Base-by-base conservation (phyloP, 2,113 vertebrate species). In the human (Homo sapiens) region DNA sequence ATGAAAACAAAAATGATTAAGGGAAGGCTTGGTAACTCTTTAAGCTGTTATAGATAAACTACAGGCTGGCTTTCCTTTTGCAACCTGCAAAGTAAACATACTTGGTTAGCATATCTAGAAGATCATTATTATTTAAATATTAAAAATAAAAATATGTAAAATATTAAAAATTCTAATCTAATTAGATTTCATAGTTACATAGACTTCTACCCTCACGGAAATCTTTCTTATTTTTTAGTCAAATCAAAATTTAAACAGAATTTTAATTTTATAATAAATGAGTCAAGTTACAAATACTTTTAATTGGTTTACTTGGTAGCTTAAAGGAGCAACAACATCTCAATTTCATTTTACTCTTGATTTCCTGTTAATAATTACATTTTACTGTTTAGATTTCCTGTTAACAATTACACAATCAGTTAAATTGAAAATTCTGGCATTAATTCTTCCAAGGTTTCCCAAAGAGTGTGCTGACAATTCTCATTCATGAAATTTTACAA, bases 191-290 rank as follows among this genome's bases (percentile, higher is more conserved):
- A n/a, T 40, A 23, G 27, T 88, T 68, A 81, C 12, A 80, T 45
- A 61, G 25, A 87, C 1, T 89, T 87, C 10, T 95, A 17, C 50
- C 57, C 11, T 52, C 17, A 45, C 10, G 61, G 11, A 72, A 78
- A 95, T 22, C 0, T 78, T 93, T 95, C n/a, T 64, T 32, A 90
- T 64, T 23, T 79, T 96, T 92, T 0, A n/a, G 79, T 8, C 64
- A 90, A 83, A 89, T 85, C 20, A 84, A 83, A 97, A 89, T 86
- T 90, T 89, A 81, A 94, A 82, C 91, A 45, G 32, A 5, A 92
- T 89, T 22, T 35, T 86, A 82, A 87, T 93, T 97, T 96, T 79
- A 70, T 90, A 45, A 94, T 79, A 96, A 55, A 85, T 95, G 27
- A 64, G 27, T 82, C 68, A 89, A 89, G 86, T 90, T 89, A 32